Conservation (phyloP, 2,888 invertebrate genomes). For the Hypselothyrea guttata region DNA sequence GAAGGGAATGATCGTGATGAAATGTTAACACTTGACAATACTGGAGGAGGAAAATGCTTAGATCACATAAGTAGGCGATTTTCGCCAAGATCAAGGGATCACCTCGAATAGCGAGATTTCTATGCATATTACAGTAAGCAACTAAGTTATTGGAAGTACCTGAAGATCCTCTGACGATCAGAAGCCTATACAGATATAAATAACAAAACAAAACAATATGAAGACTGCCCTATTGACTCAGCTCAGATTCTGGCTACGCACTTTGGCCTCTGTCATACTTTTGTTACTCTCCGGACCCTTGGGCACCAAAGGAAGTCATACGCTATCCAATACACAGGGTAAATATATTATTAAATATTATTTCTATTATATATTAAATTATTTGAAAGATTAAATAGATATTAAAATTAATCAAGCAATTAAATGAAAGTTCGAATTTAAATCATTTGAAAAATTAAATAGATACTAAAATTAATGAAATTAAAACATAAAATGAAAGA, state of each 20-base stretch:
- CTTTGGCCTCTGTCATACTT: constrained; percentile 56
- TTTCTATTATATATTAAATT: too few species aligned
- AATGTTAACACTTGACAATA: constrained; percentile 48
- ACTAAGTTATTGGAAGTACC: constrained; percentile 50
- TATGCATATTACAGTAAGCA: constrained; percentile 43
- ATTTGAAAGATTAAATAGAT: too few species aligned
- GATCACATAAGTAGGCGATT: constrained; percentile 23
- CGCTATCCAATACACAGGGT: constrained; percentile 71
- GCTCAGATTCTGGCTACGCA: constrained; percentile 58
- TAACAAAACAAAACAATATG: constrained; percentile 15
- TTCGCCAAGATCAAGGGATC: constrained; percentile 47
- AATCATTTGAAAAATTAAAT: too few species aligned
- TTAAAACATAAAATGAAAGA: too few species aligned
- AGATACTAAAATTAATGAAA: too few species aligned
- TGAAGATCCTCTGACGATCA: constrained; percentile 53
- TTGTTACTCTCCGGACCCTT: constrained; percentile 51
- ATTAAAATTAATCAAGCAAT: too few species aligned
- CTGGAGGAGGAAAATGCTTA: constrained; percentile 24
- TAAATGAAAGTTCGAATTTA: too few species aligned
- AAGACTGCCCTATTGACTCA: constrained; percentile 58
- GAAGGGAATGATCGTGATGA: constrained; percentile 16
- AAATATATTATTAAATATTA: constrained; percentile 18
- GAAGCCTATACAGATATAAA: constrained; percentile 23
- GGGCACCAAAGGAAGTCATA: constrained; percentile 39
- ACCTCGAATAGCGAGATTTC: constrained; percentile 58